phyloP scores from a whole-genome alignment of 1,140 invertebrate species.

The Drosophila serrata region DNA sequence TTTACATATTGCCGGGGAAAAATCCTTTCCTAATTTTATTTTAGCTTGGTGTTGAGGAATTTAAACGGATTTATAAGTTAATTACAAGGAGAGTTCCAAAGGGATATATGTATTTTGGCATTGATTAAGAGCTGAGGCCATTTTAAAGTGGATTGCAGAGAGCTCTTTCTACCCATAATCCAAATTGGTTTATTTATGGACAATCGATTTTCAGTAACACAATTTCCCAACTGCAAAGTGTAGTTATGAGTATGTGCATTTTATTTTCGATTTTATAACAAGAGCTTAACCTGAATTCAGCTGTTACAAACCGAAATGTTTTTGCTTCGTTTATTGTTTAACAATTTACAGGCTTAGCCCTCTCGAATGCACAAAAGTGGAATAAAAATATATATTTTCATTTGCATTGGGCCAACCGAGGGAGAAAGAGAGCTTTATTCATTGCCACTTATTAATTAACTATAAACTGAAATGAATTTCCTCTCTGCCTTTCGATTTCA shows the following conservation, averaged over 20 bases:
- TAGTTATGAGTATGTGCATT: constrained; percentile 19
- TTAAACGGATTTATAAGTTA: constrained; percentile 5
- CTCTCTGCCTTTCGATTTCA: constrained; percentile 50
- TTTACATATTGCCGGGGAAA: constrained; percentile 20
- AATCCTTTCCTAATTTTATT: constrained; percentile 2
- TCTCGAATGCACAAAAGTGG: constrained; percentile 20
- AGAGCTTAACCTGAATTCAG: constrained; percentile 38
- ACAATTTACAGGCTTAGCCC: constrained; percentile 50
- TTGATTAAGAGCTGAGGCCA: neutral
- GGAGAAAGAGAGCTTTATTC: constrained; percentile 31
- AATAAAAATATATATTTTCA: constrained; percentile 45
- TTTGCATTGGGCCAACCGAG: constrained; percentile 16
- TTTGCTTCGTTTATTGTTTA: constrained; percentile 44
- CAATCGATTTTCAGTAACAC: constrained; percentile 19
- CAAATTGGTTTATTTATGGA: neutral
- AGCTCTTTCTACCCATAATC: neutral
- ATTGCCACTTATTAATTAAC: constrained; percentile 64
- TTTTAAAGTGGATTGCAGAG: neutral
- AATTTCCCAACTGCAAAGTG: neutral
- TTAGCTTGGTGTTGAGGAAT: neutral
- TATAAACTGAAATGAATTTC: constrained; percentile 52
- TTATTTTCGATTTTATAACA: constrained; percentile 25
- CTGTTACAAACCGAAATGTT: constrained; percentile 16
- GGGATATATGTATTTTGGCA: neutral
- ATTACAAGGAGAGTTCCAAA: neutral